Evolutionary conservation across 2,888 invertebrate species (phyloP), one percentile per base, ranked within the genome.

Genomic region (Amphipoea lucens): DNA sequence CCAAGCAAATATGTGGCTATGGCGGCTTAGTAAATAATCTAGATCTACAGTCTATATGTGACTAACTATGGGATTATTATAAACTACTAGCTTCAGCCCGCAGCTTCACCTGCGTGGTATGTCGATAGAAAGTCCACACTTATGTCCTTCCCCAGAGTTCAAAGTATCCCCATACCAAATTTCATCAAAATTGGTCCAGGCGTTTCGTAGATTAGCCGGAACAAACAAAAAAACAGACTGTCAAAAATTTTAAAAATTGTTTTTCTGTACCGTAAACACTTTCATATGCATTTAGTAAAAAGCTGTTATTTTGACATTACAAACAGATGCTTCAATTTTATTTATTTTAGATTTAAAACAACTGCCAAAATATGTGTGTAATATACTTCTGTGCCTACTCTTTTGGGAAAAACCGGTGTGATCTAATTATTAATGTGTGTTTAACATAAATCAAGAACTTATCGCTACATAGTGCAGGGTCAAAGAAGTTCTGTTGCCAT

Each of bases 1-100:
- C 45, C n/a, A 40, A 62, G 67, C 11, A 79, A 60, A 62, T 67
- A 23, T 51, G 40, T 48, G 14, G 51, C 7, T 60, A n/a, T 48
- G 60, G 29, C 42, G 29, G 20, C 11, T 23, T 60, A 36, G 29
- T 45, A 51, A 72, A 73, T 73, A 67, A 51, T 29, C 40, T 76
- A 57, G n/a, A 70, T n/a, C 4, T 57, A 12, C 12, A 9, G 14
- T 23, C 57, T 57, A 45, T 60, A 60, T n/a, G 40, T 36, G 67
- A 42, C 7, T 67, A n/a, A 62, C 4, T 14, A 60, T 51, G 23
- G n/a, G 1, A 42, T 72, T 70, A 17, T 40, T 57, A 51, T 51
- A 40, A 5, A 51, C 42, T 68, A 36, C 29, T 40, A 20, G 6
- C 23, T n/a, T 57, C 57, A n/a, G 9, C 57, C 23, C 1, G 23